Conservation (phyloP, 2,113 vertebrate species). For the Poicephalus meyeri region DNA sequence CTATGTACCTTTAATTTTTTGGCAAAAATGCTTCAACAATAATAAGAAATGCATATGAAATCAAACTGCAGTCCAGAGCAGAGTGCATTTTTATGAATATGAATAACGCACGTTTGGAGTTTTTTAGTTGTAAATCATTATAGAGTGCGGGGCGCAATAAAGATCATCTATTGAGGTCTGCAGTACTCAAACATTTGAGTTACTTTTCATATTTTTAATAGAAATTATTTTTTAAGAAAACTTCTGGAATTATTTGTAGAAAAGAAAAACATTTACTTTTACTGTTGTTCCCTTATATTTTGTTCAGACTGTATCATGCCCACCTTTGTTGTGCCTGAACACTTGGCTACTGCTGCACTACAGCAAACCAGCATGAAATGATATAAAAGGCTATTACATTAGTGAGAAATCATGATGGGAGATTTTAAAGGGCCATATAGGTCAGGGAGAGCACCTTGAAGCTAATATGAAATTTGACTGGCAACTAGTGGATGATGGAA, state of each 20-base stretch:
- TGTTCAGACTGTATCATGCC: not conserved
- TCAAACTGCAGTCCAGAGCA: not conserved
- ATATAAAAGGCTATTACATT: not conserved
- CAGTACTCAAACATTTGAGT: not conserved
- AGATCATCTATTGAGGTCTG: not conserved
- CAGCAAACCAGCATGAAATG: not conserved
- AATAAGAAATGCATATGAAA: not conserved
- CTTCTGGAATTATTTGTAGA: not conserved
- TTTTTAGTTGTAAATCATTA: not conserved
- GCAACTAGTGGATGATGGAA: not conserved
- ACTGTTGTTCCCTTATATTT: not conserved
- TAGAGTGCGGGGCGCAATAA: not conserved
- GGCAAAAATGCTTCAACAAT: not conserved
- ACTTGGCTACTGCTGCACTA: not conserved
- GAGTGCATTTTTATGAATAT: not conserved
- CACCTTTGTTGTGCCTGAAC: not conserved
- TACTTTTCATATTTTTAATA: not conserved
- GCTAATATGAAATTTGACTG: not conserved
- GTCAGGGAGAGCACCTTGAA: not conserved
- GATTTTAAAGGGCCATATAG: not conserved
- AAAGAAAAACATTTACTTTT: not conserved
- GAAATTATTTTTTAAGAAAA: rapidly evolving
- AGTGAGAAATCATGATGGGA: not conserved
- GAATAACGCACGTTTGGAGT: not conserved
- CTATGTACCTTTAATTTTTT: not conserved